A percentile compares a stretch with the other conserved stretches of the same genome.
These are phyloP conservation scores for Nesoenas mayeri DNA, from an alignment of 2,113 vertebrate species.

Conservation along the genomic window DNA sequence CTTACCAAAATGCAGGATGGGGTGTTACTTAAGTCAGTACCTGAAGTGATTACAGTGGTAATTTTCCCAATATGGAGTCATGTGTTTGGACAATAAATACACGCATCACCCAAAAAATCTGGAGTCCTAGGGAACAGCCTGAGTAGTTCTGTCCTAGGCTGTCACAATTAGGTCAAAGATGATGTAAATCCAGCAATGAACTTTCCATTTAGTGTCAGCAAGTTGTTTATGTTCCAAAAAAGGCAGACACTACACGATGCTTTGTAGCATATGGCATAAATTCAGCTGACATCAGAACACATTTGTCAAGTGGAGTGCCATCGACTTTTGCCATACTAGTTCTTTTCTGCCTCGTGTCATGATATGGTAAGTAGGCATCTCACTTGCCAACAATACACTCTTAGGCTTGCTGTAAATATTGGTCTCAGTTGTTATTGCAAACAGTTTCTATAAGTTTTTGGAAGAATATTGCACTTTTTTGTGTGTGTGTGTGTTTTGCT, in stretches of 20 bases:
- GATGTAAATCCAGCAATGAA: constrained; percentile 55
- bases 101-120: neutral
- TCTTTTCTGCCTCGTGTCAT: neutral
- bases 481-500: neutral
- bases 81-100: constrained; percentile 9
- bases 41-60: neutral
- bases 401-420: neutral
- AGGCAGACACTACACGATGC: constrained; percentile 17
- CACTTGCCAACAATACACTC: neutral
- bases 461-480: neutral
- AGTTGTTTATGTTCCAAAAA: constrained; percentile 40
- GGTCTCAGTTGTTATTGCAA: neutral
- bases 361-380: neutral
- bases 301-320: constrained; percentile 13
- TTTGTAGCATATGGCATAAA: constrained; percentile 48
- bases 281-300: constrained; percentile 42
- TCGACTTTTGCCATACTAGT: neutral
- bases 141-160: constrained; percentile 32
- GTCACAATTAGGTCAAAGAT: constrained; percentile 56
- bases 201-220: constrained; percentile 52
- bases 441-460: neutral
- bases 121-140: constrained; percentile 17
- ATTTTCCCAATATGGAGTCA: constrained; percentile 15
- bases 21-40: neutral
- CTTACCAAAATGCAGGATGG: neutral